A percentile compares a stretch with the other conserved stretches of the same genome.
These are phyloP conservation scores for Scotopteryx bipunctaria DNA, from an alignment of 2,888 invertebrate species.

Conservation along the genomic window DNA sequence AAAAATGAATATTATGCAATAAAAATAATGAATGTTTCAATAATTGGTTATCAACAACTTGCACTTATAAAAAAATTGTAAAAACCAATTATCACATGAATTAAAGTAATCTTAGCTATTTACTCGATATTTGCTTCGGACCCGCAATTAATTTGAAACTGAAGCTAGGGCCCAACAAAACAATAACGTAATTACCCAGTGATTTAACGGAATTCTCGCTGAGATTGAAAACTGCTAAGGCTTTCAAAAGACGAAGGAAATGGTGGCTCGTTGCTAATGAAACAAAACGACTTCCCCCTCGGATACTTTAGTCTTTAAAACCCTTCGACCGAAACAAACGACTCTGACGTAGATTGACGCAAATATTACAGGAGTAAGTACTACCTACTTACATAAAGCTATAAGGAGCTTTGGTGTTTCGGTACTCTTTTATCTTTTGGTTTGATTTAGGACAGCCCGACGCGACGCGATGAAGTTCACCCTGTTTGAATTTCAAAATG, in stretches of 20 bases:
- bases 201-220: constrained; percentile 30
- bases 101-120: not conserved
- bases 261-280: constrained; percentile 25
- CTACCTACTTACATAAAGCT: not conserved
- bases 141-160: not conserved
- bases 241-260: constrained; percentile 36
- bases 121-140: not conserved
- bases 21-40: no score
- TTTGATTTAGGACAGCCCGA: no score
- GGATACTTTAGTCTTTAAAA: constrained; percentile 33
- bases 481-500: no score
- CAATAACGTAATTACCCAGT: constrained; percentile 27
- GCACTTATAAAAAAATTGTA: no score
- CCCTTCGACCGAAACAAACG: constrained; percentile 34
- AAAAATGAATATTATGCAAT: no score
- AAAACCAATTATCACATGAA: no score
- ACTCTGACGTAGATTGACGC: constrained; percentile 27
- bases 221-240: constrained; percentile 38
- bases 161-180: constrained; percentile 6
- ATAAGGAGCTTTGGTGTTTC: no score
- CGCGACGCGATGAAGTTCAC: no score
- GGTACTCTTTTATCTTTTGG: no score
- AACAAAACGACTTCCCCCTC: constrained; percentile 33
- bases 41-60: no score
- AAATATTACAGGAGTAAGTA: constrained; percentile 4